Percentiles rank a stretch among this genome's conserved stretches.
phyloP scores from a whole-genome alignment of 2,797 vertebrate genomes.

The Sebastes cheni region DNA sequence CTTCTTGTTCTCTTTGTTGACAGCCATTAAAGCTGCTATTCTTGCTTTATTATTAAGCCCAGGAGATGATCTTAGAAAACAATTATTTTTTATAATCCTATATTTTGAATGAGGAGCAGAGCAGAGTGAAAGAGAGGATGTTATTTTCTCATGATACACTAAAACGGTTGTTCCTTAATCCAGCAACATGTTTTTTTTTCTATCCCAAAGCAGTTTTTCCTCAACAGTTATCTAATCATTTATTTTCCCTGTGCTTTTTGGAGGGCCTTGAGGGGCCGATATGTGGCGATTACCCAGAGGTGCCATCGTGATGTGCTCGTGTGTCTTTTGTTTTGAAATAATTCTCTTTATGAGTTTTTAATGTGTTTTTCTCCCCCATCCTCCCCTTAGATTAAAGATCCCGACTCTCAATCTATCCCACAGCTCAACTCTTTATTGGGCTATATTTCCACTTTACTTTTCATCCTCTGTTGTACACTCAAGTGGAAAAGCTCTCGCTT shows the following conservation, averaged over 20 bases:
- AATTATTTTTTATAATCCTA: constrained; percentile 19
- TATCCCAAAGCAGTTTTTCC: constrained; percentile 7
- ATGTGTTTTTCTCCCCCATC: constrained; percentile 46
- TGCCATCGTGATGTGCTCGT: constrained; percentile 27
- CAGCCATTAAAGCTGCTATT: constrained; percentile 29
- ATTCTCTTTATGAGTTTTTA: constrained; percentile 62
- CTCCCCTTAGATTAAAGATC: constrained; percentile 57
- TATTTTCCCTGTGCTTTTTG: constrained; percentile 19
- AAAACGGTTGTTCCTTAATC: constrained; percentile 11
- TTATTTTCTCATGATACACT: not conserved
- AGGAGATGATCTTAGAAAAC: constrained; percentile 21
- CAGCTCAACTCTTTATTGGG: constrained; percentile 65
- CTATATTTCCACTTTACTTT: constrained; percentile 62
- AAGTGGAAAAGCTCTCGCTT: constrained; percentile 59
- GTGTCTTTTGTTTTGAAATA: constrained; percentile 56
- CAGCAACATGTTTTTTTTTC: not conserved
- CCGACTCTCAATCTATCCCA: constrained; percentile 48
- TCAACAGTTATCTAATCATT: constrained; percentile 15
- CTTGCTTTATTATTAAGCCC: constrained; percentile 27
- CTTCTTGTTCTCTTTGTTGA: constrained; percentile 11
- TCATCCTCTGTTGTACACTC: constrained; percentile 44
- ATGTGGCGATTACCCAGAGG: constrained; percentile 28
- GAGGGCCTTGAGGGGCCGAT: not conserved
- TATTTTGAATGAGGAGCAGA: constrained; percentile 4
- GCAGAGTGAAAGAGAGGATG: not conserved